Evolutionary conservation across 2,113 vertebrate species (phyloP).

Genomic region (Zosterops hypoxanthus): DNA sequence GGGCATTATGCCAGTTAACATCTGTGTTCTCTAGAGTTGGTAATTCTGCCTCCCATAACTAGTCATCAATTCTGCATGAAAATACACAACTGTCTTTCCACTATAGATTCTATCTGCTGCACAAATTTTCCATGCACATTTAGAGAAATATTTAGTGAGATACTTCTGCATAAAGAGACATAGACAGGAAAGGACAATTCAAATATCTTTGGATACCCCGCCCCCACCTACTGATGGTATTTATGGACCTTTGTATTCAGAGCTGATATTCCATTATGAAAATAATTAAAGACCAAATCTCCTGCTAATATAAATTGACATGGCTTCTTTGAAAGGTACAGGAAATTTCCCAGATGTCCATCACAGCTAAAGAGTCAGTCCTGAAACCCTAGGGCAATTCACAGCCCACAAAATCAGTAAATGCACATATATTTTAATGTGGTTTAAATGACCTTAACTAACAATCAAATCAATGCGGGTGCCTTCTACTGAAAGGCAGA

Average conservation of each 20-base stretch:
- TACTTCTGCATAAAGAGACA: background rate
- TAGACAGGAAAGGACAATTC: background rate
- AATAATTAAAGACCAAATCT: background rate
- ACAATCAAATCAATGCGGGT: background rate
- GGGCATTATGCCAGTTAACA: conserved; percentile 67
- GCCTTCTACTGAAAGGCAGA: background rate
- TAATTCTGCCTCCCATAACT: conserved; percentile 64
- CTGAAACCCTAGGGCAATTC: background rate
- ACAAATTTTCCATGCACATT: conserved; percentile 4
- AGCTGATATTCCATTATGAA: background rate
- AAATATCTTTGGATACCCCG: fast-evolving
- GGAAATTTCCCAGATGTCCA: background rate
- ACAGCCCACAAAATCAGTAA: background rate
- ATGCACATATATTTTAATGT: background rate
- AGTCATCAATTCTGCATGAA: conserved; percentile 64
- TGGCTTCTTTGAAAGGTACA: background rate
- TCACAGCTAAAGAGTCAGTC: background rate
- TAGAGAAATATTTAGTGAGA: conserved; percentile 20
- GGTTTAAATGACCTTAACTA: background rate
- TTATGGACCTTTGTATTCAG: background rate
- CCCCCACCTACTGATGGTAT: background rate
- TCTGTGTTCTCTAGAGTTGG: conserved; percentile 68
- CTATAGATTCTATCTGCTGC: background rate
- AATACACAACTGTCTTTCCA: conserved; percentile 57
- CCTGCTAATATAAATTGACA: background rate